Evolutionary conservation across 2,888 invertebrate species (phyloP).

Genomic region (Isotomurus palustris): DNA sequence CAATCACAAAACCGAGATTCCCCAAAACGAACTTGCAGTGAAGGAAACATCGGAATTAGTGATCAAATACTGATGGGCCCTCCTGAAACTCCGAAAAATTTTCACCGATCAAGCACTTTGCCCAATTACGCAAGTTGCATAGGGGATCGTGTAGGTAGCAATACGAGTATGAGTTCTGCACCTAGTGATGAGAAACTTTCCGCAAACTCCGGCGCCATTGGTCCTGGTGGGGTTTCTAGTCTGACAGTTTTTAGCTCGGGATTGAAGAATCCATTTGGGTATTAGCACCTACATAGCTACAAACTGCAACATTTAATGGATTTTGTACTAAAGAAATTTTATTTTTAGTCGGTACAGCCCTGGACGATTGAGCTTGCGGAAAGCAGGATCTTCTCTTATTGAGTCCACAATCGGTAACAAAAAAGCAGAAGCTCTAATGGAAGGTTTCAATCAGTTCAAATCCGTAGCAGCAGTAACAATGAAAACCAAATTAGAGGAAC

Average conservation of each 20-base stretch:
- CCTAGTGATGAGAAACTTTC: conserved; percentile 15
- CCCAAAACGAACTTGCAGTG: conserved; percentile 45
- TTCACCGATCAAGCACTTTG: conserved; percentile 45
- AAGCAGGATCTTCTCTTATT: conserved; percentile 55
- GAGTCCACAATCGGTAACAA: conserved; percentile 53
- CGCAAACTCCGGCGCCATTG: conserved; percentile 18
- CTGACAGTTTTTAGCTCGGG: conserved; percentile 74
- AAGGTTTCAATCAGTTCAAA: conserved; percentile 78
- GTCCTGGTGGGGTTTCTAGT: conserved; percentile 42
- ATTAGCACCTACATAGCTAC: conserved; percentile 35
- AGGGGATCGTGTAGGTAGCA: conserved; percentile 11
- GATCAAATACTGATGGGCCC: conserved; percentile 25
- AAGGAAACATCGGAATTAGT: conserved; percentile 38
- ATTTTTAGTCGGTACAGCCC: conserved; percentile 75
- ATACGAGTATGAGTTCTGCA: conserved; percentile 10
- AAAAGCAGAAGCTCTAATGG: conserved; percentile 80
- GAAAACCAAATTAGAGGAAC: conserved; percentile 83
- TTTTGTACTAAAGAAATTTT: conserved; percentile 7
- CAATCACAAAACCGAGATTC: conserved; percentile 33
- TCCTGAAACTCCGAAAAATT: conserved; percentile 27
- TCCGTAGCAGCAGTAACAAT: conserved; percentile 73
- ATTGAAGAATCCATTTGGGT: conserved; percentile 81
- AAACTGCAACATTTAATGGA: not conserved
- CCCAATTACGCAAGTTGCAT: conserved; percentile 42
- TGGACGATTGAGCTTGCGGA: conserved; percentile 73